Evolutionary conservation across 1,140 invertebrate species (phyloP), one percentile per base, ranked within the genome.

Genomic region (Musca domestica): DNA sequence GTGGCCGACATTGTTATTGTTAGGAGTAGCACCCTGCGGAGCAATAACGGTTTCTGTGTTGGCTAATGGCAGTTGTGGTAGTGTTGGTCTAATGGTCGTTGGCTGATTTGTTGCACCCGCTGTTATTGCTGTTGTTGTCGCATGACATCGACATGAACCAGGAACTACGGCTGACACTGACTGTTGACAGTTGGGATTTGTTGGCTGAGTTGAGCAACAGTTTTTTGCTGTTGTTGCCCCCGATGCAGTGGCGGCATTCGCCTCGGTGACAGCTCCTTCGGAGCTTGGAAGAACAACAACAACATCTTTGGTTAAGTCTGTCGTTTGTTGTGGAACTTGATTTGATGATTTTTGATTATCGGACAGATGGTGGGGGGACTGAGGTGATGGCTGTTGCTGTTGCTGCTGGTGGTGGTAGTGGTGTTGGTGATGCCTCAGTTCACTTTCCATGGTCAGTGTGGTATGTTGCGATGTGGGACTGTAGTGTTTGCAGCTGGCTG

Each of bases 371-470:
- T 64, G 56, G n/a, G n/a, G n/a, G 10, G 19, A 15, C 22, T 15
- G 23, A 7, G 4, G 22, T 15, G 56, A n/a, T n/a, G n/a, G n/a
- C 14, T 46, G 48, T 0, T 66, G 67, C 25, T 64, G 69, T 19
- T 58, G 51, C 3, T 47, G 70, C 27, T 67, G 64, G 20, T 52
- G 61, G n/a, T 70, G 64, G 66, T 69, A 48, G 2, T 65, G 41
- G 34, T 70, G 61, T 49, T 25, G 51, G 10, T 69, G 64, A 19
- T 52, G 17, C 27, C 48, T 67, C 19, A 66, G 67, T 30, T 70
- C 66, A 64, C 65, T 61, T 70, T 67, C 69, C 48, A 67, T 54
- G 12, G 54, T 70, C n/a, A 70, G 34, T 25, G 64, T 67, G 15
- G 64, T 70, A 5, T 41, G 4, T 12, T 10, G 5, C 10, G 34